phyloP scores from a whole-genome alignment of 2,797 vertebrate species.

The Myotis planiceps region DNA sequence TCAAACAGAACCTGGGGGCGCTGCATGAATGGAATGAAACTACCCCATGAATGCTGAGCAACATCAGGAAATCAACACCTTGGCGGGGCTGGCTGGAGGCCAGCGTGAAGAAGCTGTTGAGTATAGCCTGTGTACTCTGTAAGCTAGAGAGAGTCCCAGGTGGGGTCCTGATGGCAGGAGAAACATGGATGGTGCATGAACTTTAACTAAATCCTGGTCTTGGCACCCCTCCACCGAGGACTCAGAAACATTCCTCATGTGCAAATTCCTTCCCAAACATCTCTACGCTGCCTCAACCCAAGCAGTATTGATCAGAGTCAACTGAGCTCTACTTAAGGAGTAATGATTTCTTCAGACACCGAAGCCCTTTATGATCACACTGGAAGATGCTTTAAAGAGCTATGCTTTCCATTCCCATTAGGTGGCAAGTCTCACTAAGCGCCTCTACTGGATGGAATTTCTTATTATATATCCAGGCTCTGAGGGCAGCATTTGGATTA shows the following conservation, averaged over 20 bases:
- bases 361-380: slow-evolving; percentile 45
- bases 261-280: neutral
- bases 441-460: slow-evolving; percentile 61
- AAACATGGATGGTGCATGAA: slow-evolving; percentile 45
- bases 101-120: slow-evolving; percentile 45
- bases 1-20: slow-evolving; percentile 46
- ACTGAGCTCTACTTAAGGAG: neutral
- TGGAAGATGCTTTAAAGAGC: slow-evolving; percentile 30
- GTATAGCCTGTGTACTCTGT: neutral
- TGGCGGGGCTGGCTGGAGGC: slow-evolving; percentile 45
- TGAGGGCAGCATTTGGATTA: slow-evolving; percentile 35
- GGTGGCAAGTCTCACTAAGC: slow-evolving; percentile 61
- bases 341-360: neutral
- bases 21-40: slow-evolving; percentile 66
- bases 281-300: neutral
- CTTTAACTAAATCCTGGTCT: slow-evolving; percentile 61
- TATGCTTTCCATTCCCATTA: neutral
- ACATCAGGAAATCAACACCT: slow-evolving; percentile 13
- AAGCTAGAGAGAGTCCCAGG: slow-evolving; percentile 42
- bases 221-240: neutral
- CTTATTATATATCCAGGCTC: slow-evolving; percentile 62
- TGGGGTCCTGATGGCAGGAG: slow-evolving; percentile 42
- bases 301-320: neutral
- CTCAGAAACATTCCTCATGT: neutral
- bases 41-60: slow-evolving; percentile 7